These are phyloP conservation scores for Laticauda colubrina DNA, from an alignment of 2,113 vertebrate genomes.

Conservation along the genomic window DNA sequence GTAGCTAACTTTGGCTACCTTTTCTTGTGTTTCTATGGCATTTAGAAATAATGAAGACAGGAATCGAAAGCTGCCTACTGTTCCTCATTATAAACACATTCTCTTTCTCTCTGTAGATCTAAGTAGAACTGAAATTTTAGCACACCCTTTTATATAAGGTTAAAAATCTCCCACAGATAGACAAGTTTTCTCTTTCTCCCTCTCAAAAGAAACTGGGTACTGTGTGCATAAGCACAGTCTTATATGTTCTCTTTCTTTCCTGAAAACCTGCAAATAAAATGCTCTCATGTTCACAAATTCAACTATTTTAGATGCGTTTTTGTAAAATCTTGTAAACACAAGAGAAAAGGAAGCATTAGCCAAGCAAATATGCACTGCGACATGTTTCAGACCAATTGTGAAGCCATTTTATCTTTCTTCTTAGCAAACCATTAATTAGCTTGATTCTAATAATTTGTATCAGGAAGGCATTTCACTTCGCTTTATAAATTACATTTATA, in stretches of 20 bases:
- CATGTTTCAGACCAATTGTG: neutral
- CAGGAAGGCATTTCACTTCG: neutral
- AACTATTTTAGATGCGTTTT: neutral
- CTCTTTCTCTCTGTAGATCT: neutral
- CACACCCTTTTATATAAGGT: slow-evolving; percentile 79
- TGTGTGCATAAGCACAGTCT: neutral
- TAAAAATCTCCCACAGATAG: slow-evolving; percentile 80
- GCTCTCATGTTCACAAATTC: slow-evolving; percentile 12
- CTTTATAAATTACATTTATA: neutral
- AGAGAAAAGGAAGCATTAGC: neutral
- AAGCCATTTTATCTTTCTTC: neutral
- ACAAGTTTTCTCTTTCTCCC: slow-evolving; percentile 2
- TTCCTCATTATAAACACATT: neutral
- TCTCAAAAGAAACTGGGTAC: slow-evolving; percentile 45
- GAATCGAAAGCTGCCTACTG: slow-evolving; percentile 39
- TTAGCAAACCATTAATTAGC: neutral
- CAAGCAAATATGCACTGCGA: neutral
- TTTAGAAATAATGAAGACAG: slow-evolving; percentile 48
- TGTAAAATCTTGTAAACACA: neutral
- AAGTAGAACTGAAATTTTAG: slow-evolving; percentile 71
- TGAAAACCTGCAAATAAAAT: slow-evolving; percentile 54
- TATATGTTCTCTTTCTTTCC: slow-evolving; percentile 35
- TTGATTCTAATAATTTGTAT: neutral
- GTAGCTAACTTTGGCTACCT: slow-evolving; percentile 42
- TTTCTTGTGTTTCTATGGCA: slow-evolving; percentile 6